Evolutionary conservation across 2,888 invertebrate genomes (phyloP).

Genomic region (Smittia sp.): DNA sequence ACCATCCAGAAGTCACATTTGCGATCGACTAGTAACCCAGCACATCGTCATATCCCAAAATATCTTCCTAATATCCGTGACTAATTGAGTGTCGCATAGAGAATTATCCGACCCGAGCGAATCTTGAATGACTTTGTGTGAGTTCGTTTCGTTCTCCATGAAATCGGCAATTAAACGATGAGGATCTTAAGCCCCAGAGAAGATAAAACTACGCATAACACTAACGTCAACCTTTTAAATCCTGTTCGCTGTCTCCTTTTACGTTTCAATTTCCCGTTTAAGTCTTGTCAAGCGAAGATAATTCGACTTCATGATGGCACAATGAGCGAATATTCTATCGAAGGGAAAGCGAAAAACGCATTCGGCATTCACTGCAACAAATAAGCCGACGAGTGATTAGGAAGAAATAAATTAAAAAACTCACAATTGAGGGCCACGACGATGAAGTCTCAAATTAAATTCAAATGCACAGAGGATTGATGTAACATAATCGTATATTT

Average conservation of each 20-base stretch:
- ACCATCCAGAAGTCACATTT: not conserved
- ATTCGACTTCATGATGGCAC: not conserved
- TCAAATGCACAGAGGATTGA: not conserved
- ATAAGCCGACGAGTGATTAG: not conserved
- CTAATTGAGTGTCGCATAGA: slow-evolving; percentile 33
- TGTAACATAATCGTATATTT: slow-evolving; percentile 33
- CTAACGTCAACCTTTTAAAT: not conserved
- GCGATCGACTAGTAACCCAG: not conserved
- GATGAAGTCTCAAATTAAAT: not conserved
- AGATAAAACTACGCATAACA: not conserved
- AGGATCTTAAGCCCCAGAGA: not conserved
- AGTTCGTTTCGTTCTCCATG: slow-evolving; percentile 11
- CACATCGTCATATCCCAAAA: not conserved
- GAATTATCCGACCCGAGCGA: slow-evolving; percentile 4
- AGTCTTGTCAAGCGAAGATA: not conserved
- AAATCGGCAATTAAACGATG: not conserved
- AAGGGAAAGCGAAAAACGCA: too few species aligned
- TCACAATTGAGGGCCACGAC: not conserved
- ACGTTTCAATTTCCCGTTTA: too few species aligned
- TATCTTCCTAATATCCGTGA: slow-evolving; percentile 30
- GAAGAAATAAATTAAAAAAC: not conserved
- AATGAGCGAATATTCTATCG: not conserved
- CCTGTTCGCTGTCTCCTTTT: not conserved
- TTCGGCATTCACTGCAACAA: too few species aligned
- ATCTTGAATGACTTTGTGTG: not conserved